Evolutionary conservation across 2,797 vertebrate genomes (phyloP), one percentile per base, ranked within the genome.

Genomic region (Esox masquinongy): DNA sequence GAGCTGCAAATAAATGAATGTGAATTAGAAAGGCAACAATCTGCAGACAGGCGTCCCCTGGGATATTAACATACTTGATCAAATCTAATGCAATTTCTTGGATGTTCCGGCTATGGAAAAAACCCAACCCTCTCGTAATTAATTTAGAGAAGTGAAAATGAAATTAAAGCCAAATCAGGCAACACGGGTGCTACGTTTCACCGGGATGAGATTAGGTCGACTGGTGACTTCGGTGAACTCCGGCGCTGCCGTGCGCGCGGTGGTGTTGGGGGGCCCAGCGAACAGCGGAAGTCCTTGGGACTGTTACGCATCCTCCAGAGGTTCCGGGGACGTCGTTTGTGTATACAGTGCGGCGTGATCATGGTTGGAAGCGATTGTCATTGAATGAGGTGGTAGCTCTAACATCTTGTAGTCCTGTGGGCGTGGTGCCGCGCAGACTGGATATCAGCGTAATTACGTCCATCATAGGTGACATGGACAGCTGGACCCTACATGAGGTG

Each of bases 81-180:
- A 82, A 74, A 73, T 80, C 79, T 91, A 91, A 93, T 88, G 82
- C 47, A 83, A 90, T 91, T 90, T 86, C 81, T 85, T 53, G 70
- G 72, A 88, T 82, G 88, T 87, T 86, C 47, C 17, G 78, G 80
- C 66, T 16, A 39, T 47, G 8, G 43, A 47, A 47, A 64, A 61
- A 77, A 72, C 29, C 50, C 19, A 14, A 24, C 34, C 31, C 80
- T 66, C 67, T 22, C 16, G 22, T 89, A 85, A 92, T 92, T 91
- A 75, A 92, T 89, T 92, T 90, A 86, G 64, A 86, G 72, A 51
- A 12, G 74, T 69, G 84, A 79, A 85, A 89, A 91, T 93, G 61
- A 79, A 92, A 92, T 92, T 87, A 91, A 61, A 70, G 73, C 66
- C 17, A 70, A 64, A 79, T 80, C 68, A 59, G 74, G 74, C 67